Evolutionary conservation across 2,888 invertebrate genomes (phyloP).

Genomic region (Graphium colonna): DNA sequence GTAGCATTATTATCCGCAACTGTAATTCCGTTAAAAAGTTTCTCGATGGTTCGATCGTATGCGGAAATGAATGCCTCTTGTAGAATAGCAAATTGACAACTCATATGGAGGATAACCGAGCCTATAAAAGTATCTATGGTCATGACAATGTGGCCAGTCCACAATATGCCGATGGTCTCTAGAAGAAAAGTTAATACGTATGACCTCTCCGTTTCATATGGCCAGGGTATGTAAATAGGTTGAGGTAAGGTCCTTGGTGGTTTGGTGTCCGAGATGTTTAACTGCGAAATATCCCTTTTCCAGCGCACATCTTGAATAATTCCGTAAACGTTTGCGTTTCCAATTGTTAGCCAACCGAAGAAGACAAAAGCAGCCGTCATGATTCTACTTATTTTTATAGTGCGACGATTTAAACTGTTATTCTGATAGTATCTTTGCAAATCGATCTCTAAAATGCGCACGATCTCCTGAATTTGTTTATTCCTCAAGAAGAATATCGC

Average conservation of each 20-base stretch:
- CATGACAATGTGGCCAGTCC: conserved; percentile 74
- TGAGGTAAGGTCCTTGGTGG: conserved; percentile 62
- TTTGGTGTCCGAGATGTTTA: conserved; percentile 45
- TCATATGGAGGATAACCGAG: conserved; percentile 68
- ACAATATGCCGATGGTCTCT: conserved; percentile 63
- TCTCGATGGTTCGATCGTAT: conserved; percentile 55
- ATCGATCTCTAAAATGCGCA: conserved; percentile 55
- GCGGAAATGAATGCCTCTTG: conserved; percentile 60
- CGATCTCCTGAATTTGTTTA: conserved; percentile 60
- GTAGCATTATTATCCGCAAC: conserved; percentile 27
- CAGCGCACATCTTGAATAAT: conserved; percentile 60
- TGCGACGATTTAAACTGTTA: conserved; percentile 44
- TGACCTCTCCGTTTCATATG: conserved; percentile 53
- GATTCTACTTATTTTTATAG: conserved; percentile 52
- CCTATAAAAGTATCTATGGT: conserved; percentile 70
- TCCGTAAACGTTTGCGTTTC: conserved; percentile 61
- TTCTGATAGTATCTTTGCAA: conserved; percentile 63
- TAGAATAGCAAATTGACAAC: conserved; percentile 59
- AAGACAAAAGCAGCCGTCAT: conserved; percentile 59
- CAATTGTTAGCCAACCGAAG: conserved; percentile 70
- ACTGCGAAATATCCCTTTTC: conserved; percentile 47
- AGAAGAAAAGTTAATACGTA: conserved; percentile 60
- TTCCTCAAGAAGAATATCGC: conserved; percentile 69
- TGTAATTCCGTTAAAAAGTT: conserved; percentile 38
- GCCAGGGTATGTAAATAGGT: conserved; percentile 73